Percentiles rank a stretch among this genome's conserved stretches.
Conservation (phyloP, 2,797 vertebrate genomes). For the Alfaro cultratus region DNA sequence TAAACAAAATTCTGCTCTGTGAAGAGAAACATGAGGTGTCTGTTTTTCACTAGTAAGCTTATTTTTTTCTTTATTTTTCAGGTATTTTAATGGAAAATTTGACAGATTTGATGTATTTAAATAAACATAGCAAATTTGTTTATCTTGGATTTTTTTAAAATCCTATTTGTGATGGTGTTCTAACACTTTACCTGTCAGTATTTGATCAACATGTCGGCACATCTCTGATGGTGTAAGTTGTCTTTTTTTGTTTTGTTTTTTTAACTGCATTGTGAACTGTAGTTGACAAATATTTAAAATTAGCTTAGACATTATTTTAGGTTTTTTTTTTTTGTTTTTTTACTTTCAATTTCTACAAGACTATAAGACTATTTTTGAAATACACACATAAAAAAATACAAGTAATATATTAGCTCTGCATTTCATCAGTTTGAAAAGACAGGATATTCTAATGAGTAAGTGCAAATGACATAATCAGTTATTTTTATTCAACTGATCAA, state of each 20-base stretch:
- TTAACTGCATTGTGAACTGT: neutral
- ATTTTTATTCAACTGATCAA: conserved; percentile 83
- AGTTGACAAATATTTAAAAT: neutral
- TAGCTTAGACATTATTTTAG: too few relatives aligned
- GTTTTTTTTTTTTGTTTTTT: too few relatives aligned
- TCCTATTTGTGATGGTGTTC: neutral
- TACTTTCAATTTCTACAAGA: too few relatives aligned
- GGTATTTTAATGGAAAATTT: neutral
- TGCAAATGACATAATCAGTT: conserved; percentile 91
- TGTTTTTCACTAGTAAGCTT: neutral
- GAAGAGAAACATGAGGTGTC: neutral
- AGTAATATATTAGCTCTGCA: conserved; percentile 87
- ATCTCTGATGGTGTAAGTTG: neutral
- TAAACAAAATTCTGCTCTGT: neutral
- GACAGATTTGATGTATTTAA: too few relatives aligned
- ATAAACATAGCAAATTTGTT: too few relatives aligned
- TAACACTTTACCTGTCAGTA: neutral
- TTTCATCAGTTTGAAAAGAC: conserved; percentile 14
- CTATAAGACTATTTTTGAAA: conserved; percentile 67
- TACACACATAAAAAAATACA: conserved; percentile 87
- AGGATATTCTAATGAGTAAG: conserved; percentile 87
- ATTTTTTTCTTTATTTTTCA: neutral
- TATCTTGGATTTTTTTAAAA: neutral
- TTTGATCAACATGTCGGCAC: neutral
- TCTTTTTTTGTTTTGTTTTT: neutral